Evolutionary conservation across 2,797 vertebrate species (phyloP), one percentile per base, ranked within the genome.

Genomic region (Spinibarbus caldwelli): DNA sequence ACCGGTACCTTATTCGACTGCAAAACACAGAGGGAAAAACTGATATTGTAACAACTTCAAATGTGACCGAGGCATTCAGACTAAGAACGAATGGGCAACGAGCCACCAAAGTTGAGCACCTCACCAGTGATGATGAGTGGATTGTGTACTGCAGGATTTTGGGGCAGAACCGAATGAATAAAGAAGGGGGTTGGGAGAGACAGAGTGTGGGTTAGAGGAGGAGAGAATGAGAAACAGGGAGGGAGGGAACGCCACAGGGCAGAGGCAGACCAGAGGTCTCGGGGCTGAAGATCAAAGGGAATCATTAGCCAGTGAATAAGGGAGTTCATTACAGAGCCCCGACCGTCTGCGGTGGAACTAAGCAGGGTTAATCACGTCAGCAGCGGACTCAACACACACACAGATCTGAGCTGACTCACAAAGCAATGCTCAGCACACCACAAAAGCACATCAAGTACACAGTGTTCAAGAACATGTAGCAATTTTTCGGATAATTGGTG

Each of bases 1-100:
- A 99, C 98, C 0, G 98, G 98, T 89, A 99, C 98, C 95, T 99
- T 99, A 94, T 99, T 99, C 87, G 98, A 99, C 98, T 99, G 96
- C 85, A 94, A 93, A 68, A 90, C 43, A 86, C 41, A 82, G 26
- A 80, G 38, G 88, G 29, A 0, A 76, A 64, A 85, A 54, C 71
- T 47, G 79, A 72, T 0, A 52, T 38, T 67, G 76, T 31, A 57
- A 81, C 31, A 36, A 67, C 82, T 76, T 85, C 38, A 78, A 71
- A 71, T 2, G 14, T 45, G 45, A 80, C 47, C 0, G 34, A 47
- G 45, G 34, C 59, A 68, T 47, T 83, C 71, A n/a, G 43, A 62
- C 14, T 47, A 11, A 52, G 17, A 31, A 71, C 38, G 70, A 41
- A 71, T 41, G 47, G 12, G 31, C 59, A 52, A 45, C 26, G 38